phyloP scores from a whole-genome alignment of 2,113 vertebrate species.

The Passer montanus region DNA sequence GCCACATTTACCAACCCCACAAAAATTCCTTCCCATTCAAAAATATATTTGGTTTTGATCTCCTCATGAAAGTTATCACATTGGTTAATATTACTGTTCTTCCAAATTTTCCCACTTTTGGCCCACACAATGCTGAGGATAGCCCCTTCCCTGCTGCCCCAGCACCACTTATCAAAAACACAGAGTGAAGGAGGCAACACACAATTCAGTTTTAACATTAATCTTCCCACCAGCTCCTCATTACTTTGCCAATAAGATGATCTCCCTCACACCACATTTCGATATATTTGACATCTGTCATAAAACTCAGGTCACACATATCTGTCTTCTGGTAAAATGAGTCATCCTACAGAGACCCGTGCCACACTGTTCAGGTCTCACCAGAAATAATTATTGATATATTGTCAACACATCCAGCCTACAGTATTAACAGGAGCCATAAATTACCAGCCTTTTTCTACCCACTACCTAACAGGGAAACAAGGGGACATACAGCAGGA shows the following conservation, averaged over 20 bases:
- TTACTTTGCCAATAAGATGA: slow-evolving; percentile 78
- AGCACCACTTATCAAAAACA: slow-evolving; percentile 20
- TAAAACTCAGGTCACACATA: slow-evolving; percentile 72
- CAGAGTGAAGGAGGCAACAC: not conserved
- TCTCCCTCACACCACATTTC: slow-evolving; percentile 74
- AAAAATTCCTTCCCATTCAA: not conserved
- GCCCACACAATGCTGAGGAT: not conserved
- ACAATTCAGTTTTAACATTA: slow-evolving; percentile 61
- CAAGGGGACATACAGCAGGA: not conserved
- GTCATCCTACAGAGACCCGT: slow-evolving; percentile 64
- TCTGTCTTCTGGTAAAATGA: slow-evolving; percentile 78
- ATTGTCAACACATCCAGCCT: slow-evolving; percentile 72
- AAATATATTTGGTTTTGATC: not conserved
- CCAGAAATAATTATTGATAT: slow-evolving; percentile 79
- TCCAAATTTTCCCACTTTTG: not conserved
- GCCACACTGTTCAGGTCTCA: slow-evolving; percentile 24
- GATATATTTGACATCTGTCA: slow-evolving; percentile 78
- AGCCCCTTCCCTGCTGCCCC: slow-evolving; percentile 15
- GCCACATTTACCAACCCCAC: not conserved
- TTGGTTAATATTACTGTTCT: not conserved
- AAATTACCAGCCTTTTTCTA: slow-evolving; percentile 63
- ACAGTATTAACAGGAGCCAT: slow-evolving; percentile 68
- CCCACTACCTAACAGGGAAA: slow-evolving; percentile 9
- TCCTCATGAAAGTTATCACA: not conserved
- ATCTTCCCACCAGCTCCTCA: slow-evolving; percentile 73